A percentile compares a stretch with the other conserved stretches of the same genome.
These are phyloP conservation scores for Drosophila seguyi DNA, from an alignment of 1,140 invertebrate genomes.

Conservation along the genomic window DNA sequence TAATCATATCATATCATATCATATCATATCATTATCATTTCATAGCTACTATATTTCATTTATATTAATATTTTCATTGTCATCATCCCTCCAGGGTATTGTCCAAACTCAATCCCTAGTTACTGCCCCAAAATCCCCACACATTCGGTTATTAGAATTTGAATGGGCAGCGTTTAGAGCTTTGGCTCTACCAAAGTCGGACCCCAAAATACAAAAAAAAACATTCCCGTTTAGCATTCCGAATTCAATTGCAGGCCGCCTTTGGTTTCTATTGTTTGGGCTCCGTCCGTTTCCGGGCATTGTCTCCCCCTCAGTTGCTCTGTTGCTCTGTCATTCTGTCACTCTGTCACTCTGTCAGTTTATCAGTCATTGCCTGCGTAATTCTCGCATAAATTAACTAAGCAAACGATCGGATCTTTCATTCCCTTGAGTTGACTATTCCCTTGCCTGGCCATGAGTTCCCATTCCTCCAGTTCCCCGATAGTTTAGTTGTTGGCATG, in stretches of 20 bases:
- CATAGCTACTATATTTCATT: too few species aligned
- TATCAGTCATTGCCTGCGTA: slow-evolving; percentile 52
- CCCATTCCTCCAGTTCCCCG: not conserved
- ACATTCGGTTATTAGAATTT: slow-evolving; percentile 45
- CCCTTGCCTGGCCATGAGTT: not conserved
- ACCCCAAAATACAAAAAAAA: slow-evolving; percentile 24
- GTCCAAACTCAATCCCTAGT: not conserved
- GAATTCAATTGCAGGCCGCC: slow-evolving; percentile 43
- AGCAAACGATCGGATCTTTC: slow-evolving; percentile 15
- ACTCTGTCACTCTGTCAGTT: slow-evolving; percentile 1
- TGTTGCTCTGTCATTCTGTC: slow-evolving; percentile 13
- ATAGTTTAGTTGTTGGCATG: slow-evolving; percentile 34
- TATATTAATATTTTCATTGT: not conserved
- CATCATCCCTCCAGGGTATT: slow-evolving; percentile 1
- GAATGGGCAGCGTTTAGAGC: slow-evolving; percentile 38
- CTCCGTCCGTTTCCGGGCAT: slow-evolving; percentile 69
- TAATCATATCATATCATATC: too few species aligned
- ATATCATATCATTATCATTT: too few species aligned
- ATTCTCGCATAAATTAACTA: slow-evolving; percentile 71
- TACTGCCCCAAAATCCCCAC: not conserved
- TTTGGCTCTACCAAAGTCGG: slow-evolving; percentile 15
- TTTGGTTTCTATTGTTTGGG: slow-evolving; percentile 55
- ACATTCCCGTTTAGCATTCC: slow-evolving; percentile 44
- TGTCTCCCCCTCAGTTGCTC: slow-evolving; percentile 25
- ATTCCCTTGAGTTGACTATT: not conserved